A percentile compares a stretch with the other conserved stretches of the same genome.
Conservation (phyloP, 2,888 invertebrate genomes). For the Morinoia aosen region DNA sequence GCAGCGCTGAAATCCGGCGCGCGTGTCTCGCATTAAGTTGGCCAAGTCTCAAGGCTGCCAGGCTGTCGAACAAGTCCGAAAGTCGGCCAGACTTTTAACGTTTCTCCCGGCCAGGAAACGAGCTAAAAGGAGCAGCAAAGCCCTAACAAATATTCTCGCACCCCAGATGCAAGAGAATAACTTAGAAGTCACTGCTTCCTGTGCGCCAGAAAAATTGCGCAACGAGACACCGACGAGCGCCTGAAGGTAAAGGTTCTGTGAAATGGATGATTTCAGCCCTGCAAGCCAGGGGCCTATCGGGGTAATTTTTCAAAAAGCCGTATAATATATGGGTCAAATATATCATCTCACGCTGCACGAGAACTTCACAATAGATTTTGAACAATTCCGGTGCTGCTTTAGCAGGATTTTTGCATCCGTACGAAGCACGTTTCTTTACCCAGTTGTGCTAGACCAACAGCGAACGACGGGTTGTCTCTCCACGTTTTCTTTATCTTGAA, state of each 20-base stretch:
- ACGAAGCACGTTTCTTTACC: neutral
- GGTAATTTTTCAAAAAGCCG: neutral
- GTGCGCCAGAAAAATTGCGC: neutral
- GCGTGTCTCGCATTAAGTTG: conserved; percentile 12
- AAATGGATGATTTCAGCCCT: neutral
- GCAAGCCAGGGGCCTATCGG: neutral
- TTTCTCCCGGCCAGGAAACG: conserved; percentile 1
- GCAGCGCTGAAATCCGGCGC: neutral
- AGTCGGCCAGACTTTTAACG: neutral
- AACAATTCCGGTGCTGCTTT: neutral
- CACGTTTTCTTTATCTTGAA: neutral
- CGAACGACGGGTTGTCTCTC: neutral
- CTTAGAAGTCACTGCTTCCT: neutral
- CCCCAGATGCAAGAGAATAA: conserved; percentile 30
- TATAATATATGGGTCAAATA: neutral
- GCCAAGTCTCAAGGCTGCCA: neutral
- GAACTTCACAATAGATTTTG: neutral
- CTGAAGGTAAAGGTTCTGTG: neutral
- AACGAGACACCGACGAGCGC: neutral
- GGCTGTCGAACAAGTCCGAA: conserved; percentile 1
- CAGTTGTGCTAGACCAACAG: neutral
- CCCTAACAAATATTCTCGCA: conserved; percentile 30
- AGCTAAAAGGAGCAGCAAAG: conserved; percentile 30
- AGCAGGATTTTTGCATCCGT: neutral
- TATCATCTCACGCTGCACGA: neutral